Conservation (phyloP, 1,140 invertebrate species). For the Harpegnathos saltator region DNA sequence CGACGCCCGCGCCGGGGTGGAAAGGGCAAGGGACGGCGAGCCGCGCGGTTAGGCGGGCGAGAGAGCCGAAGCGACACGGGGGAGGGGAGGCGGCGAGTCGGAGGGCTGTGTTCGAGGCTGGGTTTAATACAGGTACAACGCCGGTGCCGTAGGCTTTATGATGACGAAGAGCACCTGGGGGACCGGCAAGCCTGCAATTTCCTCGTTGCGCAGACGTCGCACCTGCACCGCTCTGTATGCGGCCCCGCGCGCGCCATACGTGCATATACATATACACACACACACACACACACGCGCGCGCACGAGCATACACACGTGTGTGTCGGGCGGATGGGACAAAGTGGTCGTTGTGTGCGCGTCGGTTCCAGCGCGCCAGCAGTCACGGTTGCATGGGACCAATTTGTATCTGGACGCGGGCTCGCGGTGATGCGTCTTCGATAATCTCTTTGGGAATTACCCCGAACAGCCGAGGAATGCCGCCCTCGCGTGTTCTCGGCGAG, state of each 20-base stretch:
- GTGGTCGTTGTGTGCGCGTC: constrained; percentile 13
- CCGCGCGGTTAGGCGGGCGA: no score
- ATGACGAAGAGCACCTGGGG: constrained; percentile 86
- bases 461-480: constrained; percentile 35
- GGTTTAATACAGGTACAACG: constrained; percentile 84
- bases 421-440: constrained; percentile 76
- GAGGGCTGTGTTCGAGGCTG: constrained; percentile 75
- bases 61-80: constrained; percentile 20
- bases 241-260: constrained; percentile 23
- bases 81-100: constrained; percentile 59
- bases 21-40: constrained; percentile 48
- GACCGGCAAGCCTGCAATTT: constrained; percentile 83
- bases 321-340: background rate
- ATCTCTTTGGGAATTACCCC: constrained; percentile 74
- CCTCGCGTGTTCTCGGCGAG: constrained; percentile 46
- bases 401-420: constrained; percentile 76
- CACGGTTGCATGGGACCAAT: constrained; percentile 78
- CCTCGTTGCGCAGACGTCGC: constrained; percentile 74
- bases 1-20: background rate
- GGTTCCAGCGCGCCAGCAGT: constrained; percentile 56
- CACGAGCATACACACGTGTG: constrained; percentile 34
- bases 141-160: constrained; percentile 84
- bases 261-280: constrained; percentile 43
- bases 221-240: constrained; percentile 64
- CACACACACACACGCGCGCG: background rate